phyloP scores from a whole-genome alignment of 2,797 vertebrate genomes.

The Crotalus adamanteus region DNA sequence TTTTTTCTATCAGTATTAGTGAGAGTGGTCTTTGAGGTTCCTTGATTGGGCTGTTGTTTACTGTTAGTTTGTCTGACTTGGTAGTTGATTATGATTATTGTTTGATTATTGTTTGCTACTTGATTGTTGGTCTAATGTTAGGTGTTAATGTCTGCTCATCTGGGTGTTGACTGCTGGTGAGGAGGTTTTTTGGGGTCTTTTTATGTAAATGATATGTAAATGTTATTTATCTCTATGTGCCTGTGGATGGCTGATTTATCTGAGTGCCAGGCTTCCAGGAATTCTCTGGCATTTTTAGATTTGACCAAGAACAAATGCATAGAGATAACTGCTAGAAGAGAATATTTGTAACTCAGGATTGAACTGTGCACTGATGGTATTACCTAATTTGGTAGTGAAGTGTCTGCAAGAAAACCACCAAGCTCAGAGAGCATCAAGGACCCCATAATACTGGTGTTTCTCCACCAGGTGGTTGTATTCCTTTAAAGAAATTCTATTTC shows the following conservation, averaged over 20 bases:
- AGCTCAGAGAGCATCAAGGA: neutral
- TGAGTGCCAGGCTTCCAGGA: neutral
- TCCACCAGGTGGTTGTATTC: neutral
- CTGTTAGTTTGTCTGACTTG: neutral
- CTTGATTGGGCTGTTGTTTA: neutral
- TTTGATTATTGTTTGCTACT: neutral
- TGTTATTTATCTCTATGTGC: neutral
- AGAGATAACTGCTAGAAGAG: neutral
- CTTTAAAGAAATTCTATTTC: neutral
- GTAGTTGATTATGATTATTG: neutral
- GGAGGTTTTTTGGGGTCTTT: neutral
- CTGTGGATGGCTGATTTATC: neutral
- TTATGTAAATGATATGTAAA: neutral
- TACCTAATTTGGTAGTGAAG: neutral
- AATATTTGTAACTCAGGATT: neutral
- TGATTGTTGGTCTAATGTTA: neutral
- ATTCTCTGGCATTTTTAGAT: neutral
- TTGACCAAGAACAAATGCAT: neutral
- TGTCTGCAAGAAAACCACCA: neutral
- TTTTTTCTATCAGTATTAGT: neutral
- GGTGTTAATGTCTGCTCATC: neutral
- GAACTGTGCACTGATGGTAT: neutral
- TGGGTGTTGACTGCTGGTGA: neutral
- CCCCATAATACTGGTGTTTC: neutral
- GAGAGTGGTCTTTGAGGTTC: neutral